phyloP scores from a whole-genome alignment of 2,113 vertebrate species.

The Rhinoderma darwinii region DNA sequence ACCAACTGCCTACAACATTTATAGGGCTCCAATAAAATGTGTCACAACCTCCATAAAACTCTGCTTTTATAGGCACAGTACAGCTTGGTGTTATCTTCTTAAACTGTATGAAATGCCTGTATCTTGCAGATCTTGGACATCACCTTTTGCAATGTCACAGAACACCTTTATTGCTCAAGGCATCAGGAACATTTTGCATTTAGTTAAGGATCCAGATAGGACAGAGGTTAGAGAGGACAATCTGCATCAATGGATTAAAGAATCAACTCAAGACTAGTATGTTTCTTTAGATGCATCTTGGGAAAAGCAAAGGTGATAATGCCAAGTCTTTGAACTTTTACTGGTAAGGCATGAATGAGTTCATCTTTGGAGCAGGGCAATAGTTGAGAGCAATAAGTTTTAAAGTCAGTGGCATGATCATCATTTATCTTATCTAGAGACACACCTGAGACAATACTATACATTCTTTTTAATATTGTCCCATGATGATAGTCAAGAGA shows the following conservation, averaged over 20 bases:
- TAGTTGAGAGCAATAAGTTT: background rate
- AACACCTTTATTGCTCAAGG: conserved; percentile 36
- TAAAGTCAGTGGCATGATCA: conserved; percentile 22
- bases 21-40: conserved; percentile 21
- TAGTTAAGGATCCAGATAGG: background rate
- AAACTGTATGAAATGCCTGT: background rate
- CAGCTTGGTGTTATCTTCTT: background rate
- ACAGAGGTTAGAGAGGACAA: conserved; percentile 31
- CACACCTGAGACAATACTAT: background rate
- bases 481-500: background rate
- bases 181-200: conserved; percentile 22
- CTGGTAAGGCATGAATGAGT: conserved; percentile 16
- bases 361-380: conserved; percentile 42
- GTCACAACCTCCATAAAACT: conserved; percentile 24
- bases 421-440: conserved; percentile 14
- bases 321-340: conserved; percentile 42
- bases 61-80: background rate
- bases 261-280: conserved; percentile 16
- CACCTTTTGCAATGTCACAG: conserved; percentile 48
- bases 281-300: conserved; percentile 30
- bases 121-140: conserved; percentile 8
- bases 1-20: conserved; percentile 15
- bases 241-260: conserved; percentile 34
- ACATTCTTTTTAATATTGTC: background rate
- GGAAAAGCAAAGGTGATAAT: conserved; percentile 39